Base-by-base conservation (phyloP, 2,113 vertebrate genomes). In the Dicerorhinus sumatrensis region DNA sequence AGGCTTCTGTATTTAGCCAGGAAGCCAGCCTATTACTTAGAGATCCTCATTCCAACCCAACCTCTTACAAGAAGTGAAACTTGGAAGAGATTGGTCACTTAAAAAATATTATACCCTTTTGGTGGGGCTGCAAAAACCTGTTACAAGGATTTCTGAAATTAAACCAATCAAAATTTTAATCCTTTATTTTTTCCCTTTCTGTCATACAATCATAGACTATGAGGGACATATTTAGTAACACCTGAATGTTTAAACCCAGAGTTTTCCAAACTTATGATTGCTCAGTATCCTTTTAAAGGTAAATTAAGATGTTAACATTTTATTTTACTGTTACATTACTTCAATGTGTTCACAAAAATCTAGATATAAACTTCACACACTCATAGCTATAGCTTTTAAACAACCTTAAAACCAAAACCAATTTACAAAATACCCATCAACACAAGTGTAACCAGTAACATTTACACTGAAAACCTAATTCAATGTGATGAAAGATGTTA, bases 31-130 rank as follows among this genome's bases (percentile, higher is more conserved):
- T 58, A 90, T 94, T 93, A 96, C 91, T 67, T 72, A 29, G 67
- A 86, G 75, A 97, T 97, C 48, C 92, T 94, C 91, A 95, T 96
- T 90, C 88, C 65, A 90, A 90, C 21, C 63, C 84, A 87, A 67
- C 62, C 82, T 87, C 84, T 62, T 69, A 39, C 31, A 86, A 89
- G 77, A 95, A 91, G 56, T 85, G 58, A 87, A 97, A 97, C 83
- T 92, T 75, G 63, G 36, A 92, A 97, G 67, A 60, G 48, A 97
- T 92, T 14, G n/a, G 39, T 42, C 63, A 69, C 14, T 93, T 96
- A 54, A 67, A 92, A 88, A 88, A 54, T 54, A 83, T 31, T 85
- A 48, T 51, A 77, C 63, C 58, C 42, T 92, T 89, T 79, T 62
- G 0, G 0, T 46, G 23, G 13, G 8, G 7, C 48, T 95, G 17